Evolutionary conservation across 2,113 vertebrate species (phyloP), one percentile per base, ranked within the genome.

Genomic region (Phrynosoma platyrhinos): DNA sequence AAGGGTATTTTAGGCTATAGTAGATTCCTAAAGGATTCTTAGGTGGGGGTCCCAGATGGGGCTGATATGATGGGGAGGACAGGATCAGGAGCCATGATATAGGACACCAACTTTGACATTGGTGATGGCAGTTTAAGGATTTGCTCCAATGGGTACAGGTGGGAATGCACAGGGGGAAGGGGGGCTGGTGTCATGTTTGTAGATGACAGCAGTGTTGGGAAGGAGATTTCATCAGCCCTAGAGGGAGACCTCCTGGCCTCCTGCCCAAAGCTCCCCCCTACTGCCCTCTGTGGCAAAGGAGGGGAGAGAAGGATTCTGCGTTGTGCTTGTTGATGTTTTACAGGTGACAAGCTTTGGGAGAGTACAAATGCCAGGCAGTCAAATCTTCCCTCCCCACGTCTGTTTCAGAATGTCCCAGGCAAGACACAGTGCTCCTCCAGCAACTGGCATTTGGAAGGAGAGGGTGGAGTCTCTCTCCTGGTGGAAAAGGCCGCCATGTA

Each of bases 241-340:
- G 14, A 9, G 9, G 42, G 62, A 16, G 20, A 21, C 18, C 78
- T 62, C 21, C 40, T 2, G 23, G 72, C 27, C 25, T 36, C 68
- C 25, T 3, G 18, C 5, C 66, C n/a, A 18, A 13, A 23, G 14
- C 2, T 0, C 40, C 77, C 30, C 42, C 42, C 72, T 20, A 5
- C 7, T 20, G 5, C 10, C 79, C 42, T 47, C 18, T 18, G 52
- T 55, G 64, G 85, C 85, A 87, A 66, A 20, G 30, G 21, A 9
- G 66, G 9, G 16, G 27, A 80, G 52, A 8, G 7, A 9, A 4
- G 8, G 7, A 27, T 1, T 14, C 0, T 13, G 21, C 1, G 47
- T 78, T 83, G 81, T 78, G 81, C 81, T 83, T 88, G 71, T 78
- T 10, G 32, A 20, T 75, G 62, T 52, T 58, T 14, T 20, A 14